A percentile compares a stretch with the other conserved stretches of the same genome.
Conservation (phyloP, 1,140 invertebrate genomes). For the Megalonaias nervosa region DNA sequence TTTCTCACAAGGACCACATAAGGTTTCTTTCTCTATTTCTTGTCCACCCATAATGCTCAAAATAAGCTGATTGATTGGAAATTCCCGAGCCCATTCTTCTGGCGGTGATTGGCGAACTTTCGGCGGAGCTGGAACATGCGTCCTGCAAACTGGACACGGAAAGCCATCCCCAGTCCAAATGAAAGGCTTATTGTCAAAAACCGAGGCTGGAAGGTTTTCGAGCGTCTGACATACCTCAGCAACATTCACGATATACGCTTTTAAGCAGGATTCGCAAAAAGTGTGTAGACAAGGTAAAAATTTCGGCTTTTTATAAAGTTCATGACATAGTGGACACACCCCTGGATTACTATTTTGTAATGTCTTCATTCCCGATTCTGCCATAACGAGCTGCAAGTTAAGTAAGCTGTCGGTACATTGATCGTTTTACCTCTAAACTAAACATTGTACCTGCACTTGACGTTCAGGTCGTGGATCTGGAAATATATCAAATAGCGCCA, state of each 20-base stretch:
- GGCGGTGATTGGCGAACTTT: constrained; percentile 4
- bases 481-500: too few relatives aligned
- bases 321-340: constrained; percentile 21
- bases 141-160: constrained; percentile 32
- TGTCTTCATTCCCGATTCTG: too few relatives aligned
- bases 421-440: too few relatives aligned
- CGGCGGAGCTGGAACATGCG: constrained; percentile 17
- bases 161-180: constrained; percentile 37
- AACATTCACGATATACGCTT: constrained; percentile 26
- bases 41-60: constrained; percentile 31
- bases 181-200: constrained; percentile 33
- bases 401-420: too few relatives aligned
- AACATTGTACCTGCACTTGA: too few relatives aligned
- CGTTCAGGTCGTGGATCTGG: too few relatives aligned
- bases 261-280: constrained; percentile 29
- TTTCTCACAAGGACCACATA: constrained; percentile 28
- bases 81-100: constrained; percentile 19
- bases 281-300: constrained; percentile 33
- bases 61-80: constrained; percentile 30
- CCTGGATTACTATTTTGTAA: too few relatives aligned
- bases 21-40: constrained; percentile 7
- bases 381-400: too few relatives aligned
- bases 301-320: constrained; percentile 30
- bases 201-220: constrained; percentile 28
- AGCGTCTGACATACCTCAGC: constrained; percentile 25